A percentile compares a stretch with the other conserved stretches of the same genome.
Conservation (phyloP, 2,113 vertebrate species). For the Eleginops maclovinus region DNA sequence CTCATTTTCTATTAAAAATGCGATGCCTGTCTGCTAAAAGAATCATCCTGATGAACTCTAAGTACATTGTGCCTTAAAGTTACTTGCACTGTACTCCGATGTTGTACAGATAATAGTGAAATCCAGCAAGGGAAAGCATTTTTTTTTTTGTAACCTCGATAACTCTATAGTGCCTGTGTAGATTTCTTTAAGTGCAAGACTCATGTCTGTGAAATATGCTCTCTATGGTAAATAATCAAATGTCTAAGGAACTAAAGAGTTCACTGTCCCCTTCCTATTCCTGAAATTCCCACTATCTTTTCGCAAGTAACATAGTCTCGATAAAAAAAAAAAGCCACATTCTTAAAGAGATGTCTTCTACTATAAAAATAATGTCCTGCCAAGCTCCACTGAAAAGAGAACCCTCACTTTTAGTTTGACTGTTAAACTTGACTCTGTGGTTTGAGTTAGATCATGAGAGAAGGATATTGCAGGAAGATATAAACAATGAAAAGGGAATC, state of each 20-base stretch:
- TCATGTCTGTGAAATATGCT: neutral
- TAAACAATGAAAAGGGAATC: neutral
- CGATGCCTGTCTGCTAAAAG: no score
- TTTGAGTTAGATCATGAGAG: neutral
- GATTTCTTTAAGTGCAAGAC: no score
- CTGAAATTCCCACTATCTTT: neutral
- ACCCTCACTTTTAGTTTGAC: neutral
- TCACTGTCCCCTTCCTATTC: neutral
- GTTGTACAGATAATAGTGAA: no score
- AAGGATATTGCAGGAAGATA: neutral
- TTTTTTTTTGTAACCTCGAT: neutral
- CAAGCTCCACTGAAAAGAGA: neutral
- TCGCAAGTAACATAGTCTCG: neutral
- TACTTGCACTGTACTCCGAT: no score
- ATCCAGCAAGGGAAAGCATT: no score
- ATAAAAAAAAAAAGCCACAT: neutral
- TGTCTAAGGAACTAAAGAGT: neutral
- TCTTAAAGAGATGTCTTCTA: neutral
- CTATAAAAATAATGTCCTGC: conserved; percentile 14
- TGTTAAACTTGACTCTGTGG: neutral
- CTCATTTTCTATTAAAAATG: no score
- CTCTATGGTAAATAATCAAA: neutral
- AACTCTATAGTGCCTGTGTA: neutral
- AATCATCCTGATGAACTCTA: no score
- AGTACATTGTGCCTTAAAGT: no score